A percentile compares a stretch with the other conserved stretches of the same genome.
Conservation (phyloP, 2,797 vertebrate species). For the Limosa lapponica region DNA sequence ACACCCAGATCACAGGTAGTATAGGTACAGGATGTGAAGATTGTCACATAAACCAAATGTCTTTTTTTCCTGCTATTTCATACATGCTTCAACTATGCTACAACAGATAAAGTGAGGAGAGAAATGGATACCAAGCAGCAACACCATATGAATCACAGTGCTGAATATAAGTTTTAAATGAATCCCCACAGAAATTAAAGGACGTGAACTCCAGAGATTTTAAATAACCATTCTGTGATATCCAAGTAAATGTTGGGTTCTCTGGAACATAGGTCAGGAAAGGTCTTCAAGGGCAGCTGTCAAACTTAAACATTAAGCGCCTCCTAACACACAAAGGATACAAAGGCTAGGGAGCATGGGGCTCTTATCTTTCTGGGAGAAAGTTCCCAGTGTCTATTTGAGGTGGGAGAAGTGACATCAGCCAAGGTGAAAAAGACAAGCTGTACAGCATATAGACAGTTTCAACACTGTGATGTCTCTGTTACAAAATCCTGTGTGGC, state of each 20-base stretch:
- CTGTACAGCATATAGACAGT: not conserved
- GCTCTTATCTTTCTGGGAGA: not conserved
- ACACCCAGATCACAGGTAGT: not conserved
- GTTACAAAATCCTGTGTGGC: not conserved
- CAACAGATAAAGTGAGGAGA: not conserved
- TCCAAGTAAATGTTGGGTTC: not conserved
- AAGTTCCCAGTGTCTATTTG: not conserved
- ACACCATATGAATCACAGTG: not conserved
- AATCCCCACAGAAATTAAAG: not conserved
- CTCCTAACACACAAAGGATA: not conserved
- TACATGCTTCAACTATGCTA: not conserved
- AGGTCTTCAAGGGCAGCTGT: not conserved
- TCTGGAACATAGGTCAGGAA: not conserved
- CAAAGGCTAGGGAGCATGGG: not conserved
- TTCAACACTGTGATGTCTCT: not conserved
- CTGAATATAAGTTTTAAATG: not conserved
- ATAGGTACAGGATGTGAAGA: not conserved
- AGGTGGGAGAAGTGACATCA: not conserved
- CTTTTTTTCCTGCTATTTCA: not conserved
- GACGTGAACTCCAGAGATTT: not conserved
- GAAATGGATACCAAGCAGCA: not conserved
- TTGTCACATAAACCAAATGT: not conserved
- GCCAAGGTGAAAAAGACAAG: not conserved
- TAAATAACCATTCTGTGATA: not conserved
- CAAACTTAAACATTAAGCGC: not conserved